Evolutionary conservation across 2,113 vertebrate genomes (phyloP), one percentile per base, ranked within the genome.

Genomic region (Paraplagusia blochii): DNA sequence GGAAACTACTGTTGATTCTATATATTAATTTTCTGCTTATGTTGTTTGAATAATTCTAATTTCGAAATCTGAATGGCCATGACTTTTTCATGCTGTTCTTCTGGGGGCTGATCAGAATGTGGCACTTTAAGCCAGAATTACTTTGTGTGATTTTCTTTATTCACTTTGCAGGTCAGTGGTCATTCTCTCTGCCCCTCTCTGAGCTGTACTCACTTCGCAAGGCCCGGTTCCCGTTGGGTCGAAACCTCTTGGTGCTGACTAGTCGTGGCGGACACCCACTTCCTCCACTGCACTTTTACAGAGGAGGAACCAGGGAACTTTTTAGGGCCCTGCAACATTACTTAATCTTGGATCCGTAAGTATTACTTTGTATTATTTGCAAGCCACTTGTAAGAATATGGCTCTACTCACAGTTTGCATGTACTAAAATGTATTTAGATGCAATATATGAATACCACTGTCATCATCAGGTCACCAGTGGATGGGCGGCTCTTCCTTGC

Each of bases 271-370:
- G 95, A 0, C 88, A 92, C 84, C 93, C 94, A 3, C 84, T 95
- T 39, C 94, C 94, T 0, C 89, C 94, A 0, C 88, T 96, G 45
- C 94, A 97, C 76, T 97, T 97, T 83, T 94, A 95, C 84, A 82
- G 90, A 0, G 95, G 95, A 1, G 94, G 95, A 15, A 94, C 93
- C n/a, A 88, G 91, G 0, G 90, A 94, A 53, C 88, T 97, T 48
- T 88, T 97, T 6, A 80, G 88, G 7, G 89, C 92, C 4, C 86
- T 97, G 68, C 90, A 91, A 38, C 90, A 80, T 74, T 95, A 97
- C 62, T 87, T 97, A 62, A 85, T 93, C 50, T 79, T 97, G 61
- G 91, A 93, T 64, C 88, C 73, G 90, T 92, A 44, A 87, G 88
- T 62, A 1, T 5, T 7, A 14, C 8, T n/a, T n/a, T n/a, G n/a